phyloP scores from a whole-genome alignment of 1,140 invertebrate genomes.

The Aethina tumida region DNA sequence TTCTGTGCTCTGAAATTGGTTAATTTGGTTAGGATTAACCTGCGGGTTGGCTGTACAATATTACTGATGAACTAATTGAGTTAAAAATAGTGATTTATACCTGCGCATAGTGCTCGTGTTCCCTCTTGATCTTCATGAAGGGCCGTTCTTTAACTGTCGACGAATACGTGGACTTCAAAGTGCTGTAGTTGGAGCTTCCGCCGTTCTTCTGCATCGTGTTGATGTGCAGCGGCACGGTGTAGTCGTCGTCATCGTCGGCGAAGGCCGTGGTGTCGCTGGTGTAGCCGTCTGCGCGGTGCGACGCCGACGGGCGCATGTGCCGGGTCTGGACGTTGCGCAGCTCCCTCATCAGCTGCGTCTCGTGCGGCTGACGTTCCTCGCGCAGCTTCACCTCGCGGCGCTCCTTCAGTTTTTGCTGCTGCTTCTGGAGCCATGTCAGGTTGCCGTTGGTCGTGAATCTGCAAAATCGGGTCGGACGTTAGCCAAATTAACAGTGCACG shows the following conservation, averaged over 20 bases:
- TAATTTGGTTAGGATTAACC: slow-evolving; percentile 14
- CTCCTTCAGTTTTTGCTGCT: slow-evolving; percentile 65
- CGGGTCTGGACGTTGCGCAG: slow-evolving; percentile 45
- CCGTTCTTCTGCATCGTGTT: slow-evolving; percentile 39
- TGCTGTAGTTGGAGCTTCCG: slow-evolving; percentile 16
- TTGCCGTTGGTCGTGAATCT: slow-evolving; percentile 36
- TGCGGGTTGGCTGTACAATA: too few relatives aligned
- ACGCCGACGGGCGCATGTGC: slow-evolving; percentile 36
- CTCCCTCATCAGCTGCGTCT: slow-evolving; percentile 51
- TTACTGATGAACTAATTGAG: too few relatives aligned
- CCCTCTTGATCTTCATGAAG: slow-evolving; percentile 52
- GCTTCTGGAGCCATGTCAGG: slow-evolving; percentile 65
- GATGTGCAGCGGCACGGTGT: slow-evolving; percentile 53
- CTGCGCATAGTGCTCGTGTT: slow-evolving; percentile 44
- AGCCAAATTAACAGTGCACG: too few relatives aligned
- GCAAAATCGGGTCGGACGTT: too few relatives aligned
- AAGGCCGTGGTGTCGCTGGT: slow-evolving; percentile 68
- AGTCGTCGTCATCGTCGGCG: slow-evolving; percentile 59
- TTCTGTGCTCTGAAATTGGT: slow-evolving; percentile 28
- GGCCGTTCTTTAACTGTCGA: slow-evolving; percentile 41
- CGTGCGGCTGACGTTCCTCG: slow-evolving; percentile 59
- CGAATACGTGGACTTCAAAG: slow-evolving; percentile 16
- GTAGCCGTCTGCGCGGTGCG: slow-evolving; percentile 53
- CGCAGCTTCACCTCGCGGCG: slow-evolving; percentile 53
- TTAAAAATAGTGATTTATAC: slow-evolving; percentile 14